A percentile compares a stretch with the other conserved stretches of the same genome.
phyloP scores from a whole-genome alignment of 2,113 vertebrate species.

The Paramormyrops kingsleyae region DNA sequence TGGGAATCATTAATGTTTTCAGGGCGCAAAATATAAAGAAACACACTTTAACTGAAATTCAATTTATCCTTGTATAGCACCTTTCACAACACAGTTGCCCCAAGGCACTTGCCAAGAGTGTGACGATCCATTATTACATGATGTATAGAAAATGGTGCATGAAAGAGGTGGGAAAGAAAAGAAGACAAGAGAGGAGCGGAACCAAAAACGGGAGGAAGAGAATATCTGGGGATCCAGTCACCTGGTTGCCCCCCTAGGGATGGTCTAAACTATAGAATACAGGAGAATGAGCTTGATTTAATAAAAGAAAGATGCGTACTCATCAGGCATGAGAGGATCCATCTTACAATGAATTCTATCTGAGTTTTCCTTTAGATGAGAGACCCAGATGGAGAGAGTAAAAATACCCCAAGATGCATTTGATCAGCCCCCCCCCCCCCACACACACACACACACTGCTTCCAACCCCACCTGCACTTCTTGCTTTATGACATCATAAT shows the following conservation, averaged over 20 bases:
- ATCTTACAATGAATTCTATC: not conserved
- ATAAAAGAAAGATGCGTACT: not conserved
- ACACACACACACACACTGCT: not conserved
- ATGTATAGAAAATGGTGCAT: not conserved
- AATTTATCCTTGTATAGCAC: not conserved
- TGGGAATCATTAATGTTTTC: not conserved
- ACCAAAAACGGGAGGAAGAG: not conserved
- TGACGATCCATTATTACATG: not conserved
- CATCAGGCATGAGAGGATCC: not conserved
- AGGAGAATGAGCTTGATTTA: not conserved
- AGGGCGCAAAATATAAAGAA: not conserved
- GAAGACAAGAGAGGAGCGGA: not conserved
- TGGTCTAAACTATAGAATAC: not conserved
- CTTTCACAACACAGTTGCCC: not conserved
- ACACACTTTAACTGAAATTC: not conserved
- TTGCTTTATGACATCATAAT: not conserved
- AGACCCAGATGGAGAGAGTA: not conserved
- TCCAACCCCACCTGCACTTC: not conserved
- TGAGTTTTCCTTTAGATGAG: not conserved
- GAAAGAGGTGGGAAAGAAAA: not conserved
- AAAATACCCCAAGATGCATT: not conserved
- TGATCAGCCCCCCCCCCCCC: not conserved
- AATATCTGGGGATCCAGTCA: not conserved
- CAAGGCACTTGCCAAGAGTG: not conserved
- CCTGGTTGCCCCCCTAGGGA: not conserved